Percentiles rank a stretch among this genome's conserved stretches.
These are phyloP conservation scores for Antechinus stuartii DNA, from an alignment of 2,113 vertebrate species.

Conservation along the genomic window DNA sequence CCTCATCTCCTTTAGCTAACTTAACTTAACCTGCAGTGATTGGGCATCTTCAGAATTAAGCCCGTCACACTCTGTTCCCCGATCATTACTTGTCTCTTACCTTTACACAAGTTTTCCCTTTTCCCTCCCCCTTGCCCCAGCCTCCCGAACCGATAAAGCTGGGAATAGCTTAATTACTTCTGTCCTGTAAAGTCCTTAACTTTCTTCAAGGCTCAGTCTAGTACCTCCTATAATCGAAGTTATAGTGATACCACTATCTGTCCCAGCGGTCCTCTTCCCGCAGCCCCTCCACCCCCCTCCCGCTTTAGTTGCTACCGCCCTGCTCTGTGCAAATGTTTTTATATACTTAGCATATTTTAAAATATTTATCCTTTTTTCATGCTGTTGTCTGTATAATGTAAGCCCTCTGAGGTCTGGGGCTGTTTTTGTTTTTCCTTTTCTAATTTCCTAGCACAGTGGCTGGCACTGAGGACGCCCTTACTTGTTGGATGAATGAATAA, in stretches of 20 bases:
- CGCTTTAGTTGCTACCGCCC: background rate
- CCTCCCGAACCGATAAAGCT: background rate
- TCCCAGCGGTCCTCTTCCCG: background rate
- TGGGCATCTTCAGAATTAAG: background rate
- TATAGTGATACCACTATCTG: background rate
- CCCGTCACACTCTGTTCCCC: background rate
- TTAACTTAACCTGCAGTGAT: background rate
- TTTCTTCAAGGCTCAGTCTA: background rate
- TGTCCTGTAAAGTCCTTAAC: background rate
- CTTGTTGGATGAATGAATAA: constrained; percentile 16
- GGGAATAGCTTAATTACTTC: background rate
- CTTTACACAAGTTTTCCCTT: background rate
- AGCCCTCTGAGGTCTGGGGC: background rate
- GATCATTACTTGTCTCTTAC: background rate
- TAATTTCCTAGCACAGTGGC: background rate
- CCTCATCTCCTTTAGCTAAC: background rate
- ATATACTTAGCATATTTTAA: background rate
- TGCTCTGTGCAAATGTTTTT: background rate
- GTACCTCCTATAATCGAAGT: background rate
- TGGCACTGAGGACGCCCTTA: background rate
- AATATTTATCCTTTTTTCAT: background rate
- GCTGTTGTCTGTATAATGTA: constrained; percentile 1
- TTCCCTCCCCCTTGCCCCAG: background rate
- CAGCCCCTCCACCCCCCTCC: background rate
- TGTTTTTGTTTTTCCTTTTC: constrained; percentile 7